A percentile compares a stretch with the other conserved stretches of the same genome.
These are phyloP conservation scores for Perognathus longimembris DNA, from an alignment of 2,113 vertebrate species.

Conservation along the genomic window DNA sequence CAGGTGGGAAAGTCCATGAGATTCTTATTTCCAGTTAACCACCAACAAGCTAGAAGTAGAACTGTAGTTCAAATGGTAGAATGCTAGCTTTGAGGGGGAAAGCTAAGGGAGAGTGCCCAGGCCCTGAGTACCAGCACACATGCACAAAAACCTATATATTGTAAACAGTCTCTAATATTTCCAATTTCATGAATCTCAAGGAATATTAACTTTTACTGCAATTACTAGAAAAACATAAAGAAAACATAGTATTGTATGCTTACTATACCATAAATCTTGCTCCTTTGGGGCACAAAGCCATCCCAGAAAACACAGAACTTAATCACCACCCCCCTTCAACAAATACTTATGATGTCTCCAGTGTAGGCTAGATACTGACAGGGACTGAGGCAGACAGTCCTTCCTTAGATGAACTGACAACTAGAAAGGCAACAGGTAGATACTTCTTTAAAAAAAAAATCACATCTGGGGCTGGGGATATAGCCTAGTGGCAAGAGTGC, in stretches of 20 bases:
- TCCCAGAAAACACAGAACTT: not conserved
- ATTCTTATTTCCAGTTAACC: no score
- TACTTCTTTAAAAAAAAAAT: no score
- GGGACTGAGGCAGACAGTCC: no score
- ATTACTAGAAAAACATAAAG: not conserved
- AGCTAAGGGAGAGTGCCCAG: no score
- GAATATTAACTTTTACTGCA: slow-evolving; percentile 15
- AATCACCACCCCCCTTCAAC: not conserved
- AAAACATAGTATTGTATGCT: not conserved
- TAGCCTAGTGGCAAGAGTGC: no score
- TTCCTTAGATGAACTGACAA: not conserved
- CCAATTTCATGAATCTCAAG: not conserved
- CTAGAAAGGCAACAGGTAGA: not conserved
- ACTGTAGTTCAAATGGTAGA: no score
- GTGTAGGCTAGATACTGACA: not conserved
- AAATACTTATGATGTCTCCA: not conserved
- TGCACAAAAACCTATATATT: not conserved
- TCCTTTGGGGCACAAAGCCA: not conserved
- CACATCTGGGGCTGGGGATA: no score
- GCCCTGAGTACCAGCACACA: no score
- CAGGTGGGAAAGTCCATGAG: no score
- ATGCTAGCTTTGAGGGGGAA: no score
- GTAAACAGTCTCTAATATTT: not conserved
- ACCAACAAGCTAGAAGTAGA: no score
- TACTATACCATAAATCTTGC: not conserved